Evolutionary conservation across 1,140 invertebrate species (phyloP).

Genomic region (Zaprionus ghesquierei): DNA sequence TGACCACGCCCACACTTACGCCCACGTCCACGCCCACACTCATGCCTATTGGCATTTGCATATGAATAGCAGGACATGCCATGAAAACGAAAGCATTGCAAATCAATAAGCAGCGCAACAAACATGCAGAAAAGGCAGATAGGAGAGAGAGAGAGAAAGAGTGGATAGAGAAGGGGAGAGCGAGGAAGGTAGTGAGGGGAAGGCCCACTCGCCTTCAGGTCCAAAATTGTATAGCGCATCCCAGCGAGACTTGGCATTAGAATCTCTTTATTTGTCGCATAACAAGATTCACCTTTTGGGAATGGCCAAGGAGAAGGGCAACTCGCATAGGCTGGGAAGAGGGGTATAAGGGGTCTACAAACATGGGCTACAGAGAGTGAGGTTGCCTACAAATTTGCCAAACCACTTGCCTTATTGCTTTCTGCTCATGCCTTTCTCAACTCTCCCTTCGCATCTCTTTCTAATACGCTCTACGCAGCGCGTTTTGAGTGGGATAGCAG

Average conservation of each 20-base stretch:
- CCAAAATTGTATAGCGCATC: neutral
- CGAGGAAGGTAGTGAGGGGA: neutral
- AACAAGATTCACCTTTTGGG: neutral
- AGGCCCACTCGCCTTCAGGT: neutral
- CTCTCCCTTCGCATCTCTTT: no score
- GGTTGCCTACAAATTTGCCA: neutral
- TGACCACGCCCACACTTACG: slow-evolving; percentile 13
- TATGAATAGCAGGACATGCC: slow-evolving; percentile 35
- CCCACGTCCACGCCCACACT: neutral
- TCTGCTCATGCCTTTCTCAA: no score
- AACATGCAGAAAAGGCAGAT: neutral
- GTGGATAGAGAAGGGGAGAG: neutral
- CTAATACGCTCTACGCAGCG: no score
- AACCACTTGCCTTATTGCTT: neutral
- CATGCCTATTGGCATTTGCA: slow-evolving; percentile 55
- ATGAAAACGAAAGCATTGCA: slow-evolving; percentile 53
- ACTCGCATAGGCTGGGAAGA: no score
- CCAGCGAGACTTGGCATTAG: neutral
- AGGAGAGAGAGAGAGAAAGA: no score
- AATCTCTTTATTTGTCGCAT: neutral
- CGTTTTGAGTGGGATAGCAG: no score
- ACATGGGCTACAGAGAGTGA: no score
- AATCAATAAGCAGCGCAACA: slow-evolving; percentile 40
- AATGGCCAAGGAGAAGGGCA: neutral
- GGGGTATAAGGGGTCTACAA: no score